Base-by-base conservation (phyloP, 2,113 vertebrate genomes). In the Muntiacus muntjak region DNA sequence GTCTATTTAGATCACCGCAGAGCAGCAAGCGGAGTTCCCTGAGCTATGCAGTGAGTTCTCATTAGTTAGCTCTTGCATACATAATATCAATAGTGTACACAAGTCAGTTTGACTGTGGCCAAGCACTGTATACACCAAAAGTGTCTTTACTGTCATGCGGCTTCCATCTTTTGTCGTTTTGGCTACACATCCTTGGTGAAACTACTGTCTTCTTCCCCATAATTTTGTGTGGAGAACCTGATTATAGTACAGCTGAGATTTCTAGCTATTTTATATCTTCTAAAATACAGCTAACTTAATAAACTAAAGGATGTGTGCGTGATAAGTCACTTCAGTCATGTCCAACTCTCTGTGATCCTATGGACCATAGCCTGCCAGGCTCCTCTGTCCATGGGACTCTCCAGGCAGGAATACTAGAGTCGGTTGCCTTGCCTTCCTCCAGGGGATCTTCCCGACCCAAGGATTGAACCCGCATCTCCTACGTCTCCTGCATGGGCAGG, bases 71-170 rank as follows among this genome's bases (percentile, higher is more conserved):
- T 74, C 5, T 74, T 74, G 36, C 13, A 43, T 25, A 74, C 21
- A 7, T 13, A 13, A 25, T 13, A 25, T 25, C 5, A 11, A 3
- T 13, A 21, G 21, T 74, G 67, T 40, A 11, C 67, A 33, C 11
- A 5, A 11, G 15, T 50, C 33, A 40, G 47, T 67, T 6, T 28
- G 57, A 40, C 16, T 11, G 4, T 40, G 50, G 23, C 13, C 36
- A 11, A n/a, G 17, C 33, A 12, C 47, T 15, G 0, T 3, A 1
- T 2, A 19, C 13, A 1, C 2, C 2, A 36, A 15, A 84, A n/a
- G 9, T 25, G 26, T 21, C 21, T 4, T 16, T 15, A 1, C 30
- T 55, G 1, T 6, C 5, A 1, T 21, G 10, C 11, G 0, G 11
- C 0, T 26, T 17, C 52, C 26, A 1, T 17, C 6, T 14, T 40